Evolutionary conservation across 2,888 invertebrate species (phyloP), one percentile per base, ranked within the genome.

Genomic region (Subacronicta megacephala): DNA sequence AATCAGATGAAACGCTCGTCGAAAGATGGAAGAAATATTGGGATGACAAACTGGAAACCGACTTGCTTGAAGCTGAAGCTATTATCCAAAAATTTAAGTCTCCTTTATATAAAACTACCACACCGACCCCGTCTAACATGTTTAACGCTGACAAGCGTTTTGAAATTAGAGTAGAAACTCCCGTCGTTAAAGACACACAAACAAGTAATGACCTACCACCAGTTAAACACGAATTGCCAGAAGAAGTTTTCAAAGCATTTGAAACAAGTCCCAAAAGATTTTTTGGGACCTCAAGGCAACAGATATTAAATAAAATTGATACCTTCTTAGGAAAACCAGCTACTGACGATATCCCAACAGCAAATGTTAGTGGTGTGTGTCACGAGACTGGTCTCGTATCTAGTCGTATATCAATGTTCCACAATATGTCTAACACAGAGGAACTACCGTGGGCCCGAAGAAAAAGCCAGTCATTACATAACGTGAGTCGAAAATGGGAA

Each of bases 221-320:
- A 51, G 72, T 82, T 7, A 93, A 89, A 78, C 92, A 89, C 72
- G 93, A 94, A 79, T 62, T 93, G 41, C 89, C 93, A 3, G 93
- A 93, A 81, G 93, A 93, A 82, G 87, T 94, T 7, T 93, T 90
- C 46, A 92, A 90, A 82, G 94, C 93, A 13, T 94, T 94, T 72
- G 94, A 94, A 85, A 94, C 93, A 13, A 94, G 93, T 66, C 94
- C 94, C 7, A 94, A 93, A 67, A 82, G 93, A 75, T 94, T 94
- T 75, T 94, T 94, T 54, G 94, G 93, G 1, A 93, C 93, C 26
- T 94, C 93, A 41, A 84, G 93, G 70, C 90, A 90, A 68, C 93
- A 91, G 58, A 94, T 94, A 72, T 77, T 93, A 61, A 92, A 86
- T 73, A 94, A 93, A 83, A 89, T 94, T 50, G 94, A 94, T 63